These are phyloP conservation scores for Callitettix versicolor DNA, from an alignment of 1,140 invertebrate genomes.

Conservation along the genomic window DNA sequence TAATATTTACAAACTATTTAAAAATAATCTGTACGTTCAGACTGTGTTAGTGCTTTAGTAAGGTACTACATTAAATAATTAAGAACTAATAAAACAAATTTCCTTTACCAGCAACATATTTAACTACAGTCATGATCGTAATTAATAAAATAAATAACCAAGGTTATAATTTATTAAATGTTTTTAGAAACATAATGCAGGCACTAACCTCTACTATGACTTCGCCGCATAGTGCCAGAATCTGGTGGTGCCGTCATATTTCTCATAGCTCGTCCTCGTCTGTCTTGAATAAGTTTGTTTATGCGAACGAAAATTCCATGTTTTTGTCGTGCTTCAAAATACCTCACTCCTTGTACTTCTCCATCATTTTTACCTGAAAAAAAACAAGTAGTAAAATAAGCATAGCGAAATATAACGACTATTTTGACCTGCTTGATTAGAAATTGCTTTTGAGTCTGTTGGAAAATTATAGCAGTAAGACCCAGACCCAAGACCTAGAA, in stretches of 20 bases:
- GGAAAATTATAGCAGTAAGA: not conserved
- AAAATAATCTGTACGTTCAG: no score
- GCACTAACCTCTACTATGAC: constrained; percentile 37
- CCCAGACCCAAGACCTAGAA: not conserved
- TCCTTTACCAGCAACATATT: no score
- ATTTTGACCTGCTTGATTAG: not conserved
- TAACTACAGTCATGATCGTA: no score
- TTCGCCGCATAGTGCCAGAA: constrained; percentile 30
- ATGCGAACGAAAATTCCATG: constrained; percentile 86
- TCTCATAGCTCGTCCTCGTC: constrained; percentile 61
- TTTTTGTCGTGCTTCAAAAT: constrained; percentile 79
- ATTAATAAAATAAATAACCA: no score
- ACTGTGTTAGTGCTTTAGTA: no score
- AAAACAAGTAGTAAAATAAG: not conserved
- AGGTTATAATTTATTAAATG: no score
- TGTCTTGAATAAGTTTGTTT: constrained; percentile 74
- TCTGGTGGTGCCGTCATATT: constrained; percentile 19
- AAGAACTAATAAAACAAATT: no score
- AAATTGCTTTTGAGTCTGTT: not conserved
- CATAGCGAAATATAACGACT: no score
- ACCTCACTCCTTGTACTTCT: constrained; percentile 75
- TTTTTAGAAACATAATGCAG: not conserved
- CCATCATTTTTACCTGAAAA: constrained; percentile 84
- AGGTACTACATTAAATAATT: no score
- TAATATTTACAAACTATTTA: no score